A percentile compares a stretch with the other conserved stretches of the same genome.
Conservation (phyloP, 2,113 vertebrate species). For the Anguilla japonica region DNA sequence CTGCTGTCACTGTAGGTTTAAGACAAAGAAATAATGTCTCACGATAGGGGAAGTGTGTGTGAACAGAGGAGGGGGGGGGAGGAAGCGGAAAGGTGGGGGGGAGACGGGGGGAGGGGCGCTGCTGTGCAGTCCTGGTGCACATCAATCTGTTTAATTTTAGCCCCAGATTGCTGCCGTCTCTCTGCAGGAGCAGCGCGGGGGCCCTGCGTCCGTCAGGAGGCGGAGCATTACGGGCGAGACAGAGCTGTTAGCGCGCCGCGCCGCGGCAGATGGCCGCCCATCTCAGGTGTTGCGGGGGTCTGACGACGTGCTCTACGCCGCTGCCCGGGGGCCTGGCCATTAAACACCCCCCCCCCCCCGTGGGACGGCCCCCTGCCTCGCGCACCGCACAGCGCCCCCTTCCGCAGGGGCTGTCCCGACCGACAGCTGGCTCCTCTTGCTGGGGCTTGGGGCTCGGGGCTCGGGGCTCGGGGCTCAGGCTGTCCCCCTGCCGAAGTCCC, state of each 20-base stretch:
- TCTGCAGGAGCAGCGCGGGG: constrained; percentile 47
- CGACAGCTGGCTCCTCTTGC: not conserved
- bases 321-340: constrained; percentile 44
- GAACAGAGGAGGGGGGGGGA: not conserved
- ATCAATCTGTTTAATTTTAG: constrained; percentile 51
- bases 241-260: constrained; percentile 46
- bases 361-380: constrained; percentile 10
- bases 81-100: not conserved
- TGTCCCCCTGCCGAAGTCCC: not conserved
- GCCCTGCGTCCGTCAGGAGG: constrained; percentile 48
- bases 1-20: constrained; percentile 14
- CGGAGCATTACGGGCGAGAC: constrained; percentile 52
- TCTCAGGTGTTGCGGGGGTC: constrained; percentile 48
- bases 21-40: constrained; percentile 5
- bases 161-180: constrained; percentile 43
- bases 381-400: not conserved
- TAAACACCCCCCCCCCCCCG: constrained; percentile 41
- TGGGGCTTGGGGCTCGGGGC: not conserved
- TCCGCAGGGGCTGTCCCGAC: not conserved
- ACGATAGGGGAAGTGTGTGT: not conserved
- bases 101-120: not conserved
- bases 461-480: not conserved
- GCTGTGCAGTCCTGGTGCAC: constrained; percentile 33
- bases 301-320: constrained; percentile 35
- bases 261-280: constrained; percentile 61